Evolutionary conservation across 2,113 vertebrate species (phyloP).

Genomic region (pig (Sus scrofa)): T2T-Sscrofa CM000830.6:108219501-108220000

Average conservation of each 20-base stretch:
- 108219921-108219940: neutral
- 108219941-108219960: neutral
- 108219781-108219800: neutral
- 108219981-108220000: neutral
- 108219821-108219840: neutral
- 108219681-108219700: neutral
- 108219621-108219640: neutral
- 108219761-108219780: neutral
- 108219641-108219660: neutral
- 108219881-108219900: neutral
- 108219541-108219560: neutral
- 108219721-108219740: neutral
- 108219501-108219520: slow-evolving; percentile 33
- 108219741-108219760: neutral
- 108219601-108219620: neutral
- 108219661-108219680: neutral
- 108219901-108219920: neutral
- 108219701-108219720: neutral
- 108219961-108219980: neutral
- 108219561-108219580: neutral
- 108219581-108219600: neutral
- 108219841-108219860: neutral
- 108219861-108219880: neutral
- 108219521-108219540: neutral
- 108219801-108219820: neutral